Percentiles rank a stretch among this genome's conserved stretches.
These are phyloP conservation scores for Ischnus inquisitorius DNA, from an alignment of 2,888 invertebrate species.

Conservation along the genomic window DNA sequence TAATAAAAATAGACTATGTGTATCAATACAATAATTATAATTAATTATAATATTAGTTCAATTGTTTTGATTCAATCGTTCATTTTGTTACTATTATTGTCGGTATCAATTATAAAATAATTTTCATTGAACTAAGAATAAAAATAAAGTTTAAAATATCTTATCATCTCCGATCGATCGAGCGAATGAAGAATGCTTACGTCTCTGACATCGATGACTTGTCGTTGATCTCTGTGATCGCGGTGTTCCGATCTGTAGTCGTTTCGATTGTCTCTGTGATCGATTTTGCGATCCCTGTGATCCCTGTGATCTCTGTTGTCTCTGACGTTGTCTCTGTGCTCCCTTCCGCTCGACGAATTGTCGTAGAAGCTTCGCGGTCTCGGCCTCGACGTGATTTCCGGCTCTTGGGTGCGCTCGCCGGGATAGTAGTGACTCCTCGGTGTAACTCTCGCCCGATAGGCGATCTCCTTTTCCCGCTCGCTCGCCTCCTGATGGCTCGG, in stretches of 20 bases:
- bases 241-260: conserved; percentile 67
- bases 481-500: conserved; percentile 79
- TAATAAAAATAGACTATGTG: no score
- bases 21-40: no score
- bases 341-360: conserved; percentile 80
- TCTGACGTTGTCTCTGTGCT: conserved; percentile 76
- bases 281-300: background rate
- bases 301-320: conserved; percentile 42
- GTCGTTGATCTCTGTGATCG: conserved; percentile 49
- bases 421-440: conserved; percentile 81
- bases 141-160: background rate
- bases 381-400: conserved; percentile 79
- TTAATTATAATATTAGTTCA: no score
- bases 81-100: no score
- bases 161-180: background rate
- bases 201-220: conserved; percentile 52
- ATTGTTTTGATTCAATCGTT: no score
- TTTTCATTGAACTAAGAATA: no score
- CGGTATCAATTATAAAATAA: no score
- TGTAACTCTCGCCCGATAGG: conserved; percentile 78
- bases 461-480: conserved; percentile 79
- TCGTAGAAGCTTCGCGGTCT: conserved; percentile 84
- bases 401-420: conserved; percentile 75
- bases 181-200: conserved; percentile 35
- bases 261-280: conserved; percentile 73